Evolutionary conservation across 2,797 vertebrate genomes (phyloP).

Genomic region (Sparus aurata): DNA sequence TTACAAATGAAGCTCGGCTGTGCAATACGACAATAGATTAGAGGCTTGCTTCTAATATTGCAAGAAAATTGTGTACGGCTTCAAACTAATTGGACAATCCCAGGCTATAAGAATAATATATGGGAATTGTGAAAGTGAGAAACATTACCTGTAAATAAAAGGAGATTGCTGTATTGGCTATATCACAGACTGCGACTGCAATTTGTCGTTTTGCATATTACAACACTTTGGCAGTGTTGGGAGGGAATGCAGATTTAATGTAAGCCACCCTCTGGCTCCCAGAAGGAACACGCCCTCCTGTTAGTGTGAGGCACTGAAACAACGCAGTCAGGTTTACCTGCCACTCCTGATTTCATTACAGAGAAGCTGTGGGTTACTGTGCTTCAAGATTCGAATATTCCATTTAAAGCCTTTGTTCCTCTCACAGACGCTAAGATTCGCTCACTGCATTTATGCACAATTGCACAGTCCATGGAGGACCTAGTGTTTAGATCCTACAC

Average conservation of each 20-base stretch:
- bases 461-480: neutral
- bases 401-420: slow-evolving; percentile 10
- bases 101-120: slow-evolving; percentile 24
- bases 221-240: slow-evolving; percentile 44
- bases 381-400: slow-evolving; percentile 32
- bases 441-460: slow-evolving; percentile 11
- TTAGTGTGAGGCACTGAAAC: slow-evolving; percentile 47
- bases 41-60: slow-evolving; percentile 20
- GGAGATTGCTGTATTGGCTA: slow-evolving; percentile 44
- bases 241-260: slow-evolving; percentile 61
- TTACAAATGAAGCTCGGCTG: slow-evolving; percentile 17
- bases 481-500: neutral
- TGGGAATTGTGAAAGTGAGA: slow-evolving; percentile 30
- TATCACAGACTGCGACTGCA: slow-evolving; percentile 44
- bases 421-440: neutral
- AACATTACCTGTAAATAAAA: slow-evolving; percentile 59
- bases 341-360: slow-evolving; percentile 55
- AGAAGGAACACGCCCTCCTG: slow-evolving; percentile 37
- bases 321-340: slow-evolving; percentile 46
- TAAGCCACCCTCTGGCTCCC: slow-evolving; percentile 37
- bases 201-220: slow-evolving; percentile 64
- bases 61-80: slow-evolving; percentile 36
- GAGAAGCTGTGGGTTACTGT: slow-evolving; percentile 40
- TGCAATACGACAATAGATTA: slow-evolving; percentile 19
- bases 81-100: slow-evolving; percentile 48